Evolutionary conservation across 2,113 vertebrate genomes (phyloP).

Genomic region (Picathartes gymnocephalus): DNA sequence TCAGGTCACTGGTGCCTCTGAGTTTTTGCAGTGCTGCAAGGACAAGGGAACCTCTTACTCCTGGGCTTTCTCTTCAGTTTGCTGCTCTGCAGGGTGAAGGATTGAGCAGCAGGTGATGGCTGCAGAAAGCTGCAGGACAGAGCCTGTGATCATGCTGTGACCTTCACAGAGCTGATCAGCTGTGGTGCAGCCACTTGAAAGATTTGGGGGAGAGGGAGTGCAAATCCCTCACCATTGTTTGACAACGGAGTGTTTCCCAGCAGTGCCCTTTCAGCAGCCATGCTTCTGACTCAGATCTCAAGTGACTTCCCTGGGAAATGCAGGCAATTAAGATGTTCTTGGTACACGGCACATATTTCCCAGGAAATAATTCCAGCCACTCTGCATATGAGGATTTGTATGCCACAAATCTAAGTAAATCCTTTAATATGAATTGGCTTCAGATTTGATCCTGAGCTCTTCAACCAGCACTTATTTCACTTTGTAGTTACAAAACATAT

Average conservation of each 20-base stretch:
- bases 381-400: neutral
- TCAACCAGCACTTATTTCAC: neutral
- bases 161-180: neutral
- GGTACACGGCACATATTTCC: neutral
- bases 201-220: neutral
- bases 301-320: neutral
- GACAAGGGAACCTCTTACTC: neutral
- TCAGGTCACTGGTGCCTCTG: constrained; percentile 72
- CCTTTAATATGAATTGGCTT: constrained; percentile 37
- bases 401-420: constrained; percentile 36
- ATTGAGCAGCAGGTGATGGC: neutral
- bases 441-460: neutral
- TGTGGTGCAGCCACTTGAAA: neutral
- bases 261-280: neutral
- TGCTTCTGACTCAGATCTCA: neutral
- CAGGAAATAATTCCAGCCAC: neutral
- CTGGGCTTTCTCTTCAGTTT: neutral
- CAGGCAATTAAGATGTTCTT: neutral
- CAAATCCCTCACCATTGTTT: neutral
- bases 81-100: neutral
- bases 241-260: neutral
- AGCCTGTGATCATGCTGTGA: neutral
- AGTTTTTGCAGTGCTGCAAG: constrained; percentile 78
- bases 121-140: neutral
- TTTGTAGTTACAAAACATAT: neutral